Percentiles rank a stretch among this genome's conserved stretches.
Conservation (phyloP, 2,888 invertebrate species). For the Abrostola tripartita region DNA sequence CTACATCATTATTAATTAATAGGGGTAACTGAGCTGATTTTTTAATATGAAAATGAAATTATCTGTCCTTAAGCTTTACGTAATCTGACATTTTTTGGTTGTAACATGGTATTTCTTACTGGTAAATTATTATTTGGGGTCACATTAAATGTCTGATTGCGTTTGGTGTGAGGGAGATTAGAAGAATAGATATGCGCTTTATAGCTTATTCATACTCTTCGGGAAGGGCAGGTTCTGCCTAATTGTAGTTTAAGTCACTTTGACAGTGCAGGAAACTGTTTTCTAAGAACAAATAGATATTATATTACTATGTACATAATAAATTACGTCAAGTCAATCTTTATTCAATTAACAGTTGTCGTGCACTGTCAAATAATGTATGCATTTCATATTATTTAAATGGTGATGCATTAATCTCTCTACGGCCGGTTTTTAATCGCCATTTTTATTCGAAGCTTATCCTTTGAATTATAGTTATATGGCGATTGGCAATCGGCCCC, state of each 20-base stretch:
- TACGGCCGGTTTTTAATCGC: no score
- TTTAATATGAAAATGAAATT: not conserved
- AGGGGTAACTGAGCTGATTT: no score
- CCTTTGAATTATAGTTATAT: no score
- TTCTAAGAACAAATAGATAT: not conserved
- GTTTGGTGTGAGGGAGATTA: conserved; percentile 10
- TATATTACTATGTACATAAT: not conserved
- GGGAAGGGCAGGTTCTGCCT: not conserved
- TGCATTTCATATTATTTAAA: no score
- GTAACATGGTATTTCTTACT: not conserved
- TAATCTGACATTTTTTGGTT: not conserved
- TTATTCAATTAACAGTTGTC: no score
- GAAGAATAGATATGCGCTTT: conserved; percentile 7
- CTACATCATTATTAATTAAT: no score
- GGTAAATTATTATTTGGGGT: not conserved
- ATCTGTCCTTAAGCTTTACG: not conserved
- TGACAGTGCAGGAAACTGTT: not conserved
- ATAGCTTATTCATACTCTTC: conserved; percentile 5
- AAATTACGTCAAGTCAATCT: no score
- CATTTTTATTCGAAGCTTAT: no score
- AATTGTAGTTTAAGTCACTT: not conserved
- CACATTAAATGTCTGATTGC: not conserved
- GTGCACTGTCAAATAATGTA: no score
- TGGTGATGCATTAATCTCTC: no score
- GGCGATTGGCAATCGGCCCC: no score